Evolutionary conservation across 2,888 invertebrate genomes (phyloP), one percentile per base, ranked within the genome.

Genomic region (Beris morrisii): DNA sequence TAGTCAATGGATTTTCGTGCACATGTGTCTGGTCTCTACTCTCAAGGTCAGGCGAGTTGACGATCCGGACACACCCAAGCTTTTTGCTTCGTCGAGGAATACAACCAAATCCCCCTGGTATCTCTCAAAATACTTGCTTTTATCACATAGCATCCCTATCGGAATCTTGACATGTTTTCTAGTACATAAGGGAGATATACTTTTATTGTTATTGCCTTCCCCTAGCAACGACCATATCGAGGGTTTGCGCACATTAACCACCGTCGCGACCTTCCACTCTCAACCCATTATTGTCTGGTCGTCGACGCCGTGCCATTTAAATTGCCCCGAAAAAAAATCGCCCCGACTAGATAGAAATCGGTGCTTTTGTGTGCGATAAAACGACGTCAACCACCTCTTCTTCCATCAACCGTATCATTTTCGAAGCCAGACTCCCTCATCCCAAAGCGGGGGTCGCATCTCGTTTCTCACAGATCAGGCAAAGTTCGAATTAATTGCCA

Each of bases 1-100:
- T 43, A 66, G 69, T 69, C 66, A 69, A 69, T 69, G 69, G 64
- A 50, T 61, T 61, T 52, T 38, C 38, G 55, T 54, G 55, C 64
- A 69, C 69, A 64, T 67, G 69, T 69, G 46, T 53, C 46, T 55
- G 52, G 43, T 56, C 48, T 56, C 59, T 67, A 65, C 66, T 69
- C 66, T 67, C 69, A 69, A 69, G 69, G 69, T 69, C 69, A 67
- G 61, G 56, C 58, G 43, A 66, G 66, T 53, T 45, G 54, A 64
- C 30, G 54, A 54, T 64, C 44, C 22, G 54, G 11, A 7, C 38
- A 38, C 9, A 38, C 38, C 7, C 22, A 9, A 38, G 38, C 9
- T 38, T 9, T 38, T 5, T 38, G 38, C 9, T 9, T 38, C 38
- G 38, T 22, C 38, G 38, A 38, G 38, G 3, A 9, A 38, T 9